These are phyloP conservation scores for Phyllopteryx taeniolatus DNA, from an alignment of 2,113 vertebrate species.

Conservation along the genomic window DNA sequence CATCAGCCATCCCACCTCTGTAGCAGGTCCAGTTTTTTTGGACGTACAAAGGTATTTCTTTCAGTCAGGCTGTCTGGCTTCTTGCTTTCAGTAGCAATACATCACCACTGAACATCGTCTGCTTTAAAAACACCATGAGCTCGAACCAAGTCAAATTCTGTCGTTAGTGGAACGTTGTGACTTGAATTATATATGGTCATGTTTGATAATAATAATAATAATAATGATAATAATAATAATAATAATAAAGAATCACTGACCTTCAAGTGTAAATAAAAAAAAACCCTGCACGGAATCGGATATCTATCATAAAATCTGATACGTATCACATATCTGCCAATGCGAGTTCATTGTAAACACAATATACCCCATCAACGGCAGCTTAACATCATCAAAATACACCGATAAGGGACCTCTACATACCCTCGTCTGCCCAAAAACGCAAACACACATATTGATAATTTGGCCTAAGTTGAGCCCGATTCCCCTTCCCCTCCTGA, in stretches of 20 bases:
- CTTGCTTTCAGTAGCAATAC: constrained; percentile 32
- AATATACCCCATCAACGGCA: neutral
- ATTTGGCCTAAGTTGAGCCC: no score
- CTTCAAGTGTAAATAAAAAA: no score
- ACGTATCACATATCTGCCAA: neutral
- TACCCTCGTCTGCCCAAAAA: no score
- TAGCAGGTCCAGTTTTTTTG: constrained; percentile 13
- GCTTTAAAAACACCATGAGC: neutral
- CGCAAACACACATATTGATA: no score
- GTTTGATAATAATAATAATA: neutral
- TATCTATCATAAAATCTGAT: no score
- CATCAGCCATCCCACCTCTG: constrained; percentile 47
- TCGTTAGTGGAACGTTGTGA: neutral
- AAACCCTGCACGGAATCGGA: no score
- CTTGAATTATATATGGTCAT: neutral
- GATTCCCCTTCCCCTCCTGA: no score
- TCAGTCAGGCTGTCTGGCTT: constrained; percentile 22
- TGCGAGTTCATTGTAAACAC: neutral
- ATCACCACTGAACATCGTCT: constrained; percentile 1
- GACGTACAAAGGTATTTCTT: constrained; percentile 21
- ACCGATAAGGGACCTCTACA: neutral
- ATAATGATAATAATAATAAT: neutral
- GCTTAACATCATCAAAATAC: neutral
- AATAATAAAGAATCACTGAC: no score
- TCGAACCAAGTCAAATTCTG: neutral